Evolutionary conservation across 2,888 invertebrate genomes (phyloP).

Genomic region (Cheilosia scutellata): DNA sequence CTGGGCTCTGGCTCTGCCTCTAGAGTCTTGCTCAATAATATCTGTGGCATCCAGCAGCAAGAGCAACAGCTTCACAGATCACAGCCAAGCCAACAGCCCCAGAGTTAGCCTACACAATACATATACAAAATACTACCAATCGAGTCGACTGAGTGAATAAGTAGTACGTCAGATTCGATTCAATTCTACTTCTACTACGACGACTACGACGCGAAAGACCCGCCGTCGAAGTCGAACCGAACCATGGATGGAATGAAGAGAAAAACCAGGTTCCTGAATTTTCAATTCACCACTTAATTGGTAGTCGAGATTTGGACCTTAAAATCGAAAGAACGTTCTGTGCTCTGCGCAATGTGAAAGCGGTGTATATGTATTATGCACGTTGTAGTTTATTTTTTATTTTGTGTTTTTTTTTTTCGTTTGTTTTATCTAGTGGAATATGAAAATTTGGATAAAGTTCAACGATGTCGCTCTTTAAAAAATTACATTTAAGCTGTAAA

Average conservation of each 20-base stretch:
- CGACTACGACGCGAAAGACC: conserved; percentile 36
- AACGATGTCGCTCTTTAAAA: conserved; percentile 1
- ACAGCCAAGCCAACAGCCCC: conserved; percentile 9
- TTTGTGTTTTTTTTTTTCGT: conserved; percentile 9
- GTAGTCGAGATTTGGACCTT: conserved; percentile 76
- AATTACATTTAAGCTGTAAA: conserved; percentile 10
- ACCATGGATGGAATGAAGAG: conserved; percentile 62
- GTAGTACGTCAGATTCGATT: conserved; percentile 71
- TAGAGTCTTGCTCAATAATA: conserved; percentile 67
- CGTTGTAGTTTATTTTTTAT: conserved; percentile 35
- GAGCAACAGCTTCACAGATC: conserved; percentile 12
- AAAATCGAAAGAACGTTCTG: conserved; percentile 75
- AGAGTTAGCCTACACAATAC: conserved; percentile 67
- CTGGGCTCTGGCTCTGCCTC: conserved; percentile 50
- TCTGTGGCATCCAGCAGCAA: conserved; percentile 63
- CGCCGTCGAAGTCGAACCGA: neutral
- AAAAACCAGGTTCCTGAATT: conserved; percentile 76
- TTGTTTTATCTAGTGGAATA: conserved; percentile 33
- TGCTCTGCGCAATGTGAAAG: conserved; percentile 61
- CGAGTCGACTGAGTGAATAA: conserved; percentile 68
- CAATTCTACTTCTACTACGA: conserved; percentile 59
- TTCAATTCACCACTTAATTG: conserved; percentile 76
- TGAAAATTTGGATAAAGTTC: conserved; percentile 38
- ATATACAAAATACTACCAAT: conserved; percentile 42
- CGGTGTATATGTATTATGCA: conserved; percentile 57